Evolutionary conservation across 2,888 invertebrate genomes (phyloP), one percentile per base, ranked within the genome.

Genomic region (Drosophila limbata): DNA sequence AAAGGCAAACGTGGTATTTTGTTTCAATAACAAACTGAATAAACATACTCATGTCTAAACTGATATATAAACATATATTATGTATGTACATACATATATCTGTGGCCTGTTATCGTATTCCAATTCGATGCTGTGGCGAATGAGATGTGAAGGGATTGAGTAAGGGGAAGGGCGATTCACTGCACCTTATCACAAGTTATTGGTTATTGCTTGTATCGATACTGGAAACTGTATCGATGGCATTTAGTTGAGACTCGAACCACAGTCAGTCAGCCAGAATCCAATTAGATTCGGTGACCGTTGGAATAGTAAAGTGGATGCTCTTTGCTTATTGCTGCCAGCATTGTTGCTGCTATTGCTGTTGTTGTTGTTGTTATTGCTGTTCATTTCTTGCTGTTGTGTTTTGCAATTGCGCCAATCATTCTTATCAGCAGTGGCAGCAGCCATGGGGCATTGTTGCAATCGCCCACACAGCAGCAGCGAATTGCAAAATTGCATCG

Each of bases 351-450:
- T 68, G 62, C 52, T 47, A 64, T 28, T 28, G 28, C 3, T 68
- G 64, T 42, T 62, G 47, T 55, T 25, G 57, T 56, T 68, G 64
- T 42, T 62, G 47, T 37, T 62, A 21, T 31, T 45, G 21, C 19
- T 53, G 5, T 42, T 69, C 53, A 19, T 5, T 10, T 40, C 53
- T 13, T 64, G 48, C 50, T 69, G 63, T 64, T 64, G 53, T 37
- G 19, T 19, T n/a, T 42, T 64, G 69, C 68, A 67, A 73, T 83
- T 66, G 75, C 44, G 21, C 55, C 87, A 89, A 84, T 84, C 86
- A 89, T 89, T 79, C 88, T 84, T 89, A 84, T 84, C 84, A 88
- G 84, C 75, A 79, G 55, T 64, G 52, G 39, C 55, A 77, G 87
- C 70, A 69, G 88, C 64, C 59, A 55, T 31, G 51, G 65, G 55